Conservation (phyloP, 2,797 vertebrate genomes). For the Myiothlypis coronata region DNA sequence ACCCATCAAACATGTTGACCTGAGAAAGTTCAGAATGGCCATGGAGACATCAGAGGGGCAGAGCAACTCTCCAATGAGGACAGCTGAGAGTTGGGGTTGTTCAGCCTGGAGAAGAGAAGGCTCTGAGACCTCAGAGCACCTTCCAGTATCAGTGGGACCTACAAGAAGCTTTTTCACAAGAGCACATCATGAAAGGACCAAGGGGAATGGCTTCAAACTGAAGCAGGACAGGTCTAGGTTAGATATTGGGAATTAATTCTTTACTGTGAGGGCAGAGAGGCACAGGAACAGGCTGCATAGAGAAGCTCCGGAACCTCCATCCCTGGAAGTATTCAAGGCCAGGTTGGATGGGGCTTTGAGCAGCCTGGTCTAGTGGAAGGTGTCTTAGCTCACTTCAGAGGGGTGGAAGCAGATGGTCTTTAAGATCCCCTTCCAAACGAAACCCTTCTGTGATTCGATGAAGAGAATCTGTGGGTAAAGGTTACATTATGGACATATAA, state of each 20-base stretch:
- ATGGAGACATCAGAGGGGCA: not conserved
- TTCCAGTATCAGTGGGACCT: not conserved
- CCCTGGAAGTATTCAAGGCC: not conserved
- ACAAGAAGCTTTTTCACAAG: not conserved
- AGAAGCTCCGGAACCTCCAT: not conserved
- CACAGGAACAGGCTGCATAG: not conserved
- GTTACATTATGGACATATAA: not conserved
- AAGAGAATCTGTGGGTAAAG: not conserved
- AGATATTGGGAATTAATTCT: not conserved
- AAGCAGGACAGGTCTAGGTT: not conserved
- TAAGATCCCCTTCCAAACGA: not conserved
- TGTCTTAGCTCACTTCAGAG: not conserved
- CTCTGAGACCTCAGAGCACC: not conserved
- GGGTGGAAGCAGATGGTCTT: not conserved
- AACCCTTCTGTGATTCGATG: not conserved
- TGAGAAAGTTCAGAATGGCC: too few relatives aligned
- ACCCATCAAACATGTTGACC: fast-evolving
- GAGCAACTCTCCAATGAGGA: not conserved
- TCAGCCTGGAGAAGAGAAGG: not conserved
- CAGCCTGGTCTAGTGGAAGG: not conserved
- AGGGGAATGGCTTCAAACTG: not conserved
- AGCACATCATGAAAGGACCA: not conserved
- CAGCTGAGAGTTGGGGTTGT: not conserved
- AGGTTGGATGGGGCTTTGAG: not conserved
- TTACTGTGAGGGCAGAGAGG: not conserved